These are phyloP conservation scores for Leptobrachium ailaonicum DNA, from an alignment of 2,113 vertebrate genomes.

Conservation along the genomic window DNA sequence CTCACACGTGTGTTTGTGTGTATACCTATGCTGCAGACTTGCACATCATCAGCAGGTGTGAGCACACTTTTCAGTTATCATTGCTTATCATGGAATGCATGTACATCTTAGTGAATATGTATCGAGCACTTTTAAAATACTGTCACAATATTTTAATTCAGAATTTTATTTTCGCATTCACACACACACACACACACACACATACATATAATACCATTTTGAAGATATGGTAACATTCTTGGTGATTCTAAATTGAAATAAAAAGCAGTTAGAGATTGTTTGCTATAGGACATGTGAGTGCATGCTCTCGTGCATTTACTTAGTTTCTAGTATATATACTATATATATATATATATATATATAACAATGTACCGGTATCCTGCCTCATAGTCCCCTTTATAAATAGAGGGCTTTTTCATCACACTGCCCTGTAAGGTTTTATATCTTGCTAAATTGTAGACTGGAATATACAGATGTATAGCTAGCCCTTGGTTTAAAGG, in stretches of 20 bases:
- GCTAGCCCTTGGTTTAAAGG: background rate
- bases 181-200: too few species aligned
- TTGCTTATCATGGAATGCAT: background rate
- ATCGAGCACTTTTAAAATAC: too few species aligned
- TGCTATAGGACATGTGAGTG: too few species aligned
- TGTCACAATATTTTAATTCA: too few species aligned
- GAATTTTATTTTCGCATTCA: too few species aligned
- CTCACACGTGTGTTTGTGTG: background rate
- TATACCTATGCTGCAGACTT: background rate
- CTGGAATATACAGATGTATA: constrained; percentile 6
- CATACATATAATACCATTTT: too few species aligned
- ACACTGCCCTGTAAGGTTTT: constrained; percentile 10
- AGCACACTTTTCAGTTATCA: background rate
- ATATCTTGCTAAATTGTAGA: background rate
- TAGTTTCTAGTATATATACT: background rate
- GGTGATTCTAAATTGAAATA: too few species aligned
- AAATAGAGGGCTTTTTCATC: background rate
- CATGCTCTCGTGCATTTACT: too few species aligned
- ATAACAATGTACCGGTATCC: background rate
- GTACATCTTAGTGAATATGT: background rate
- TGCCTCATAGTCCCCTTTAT: background rate
- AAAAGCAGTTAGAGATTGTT: too few species aligned
- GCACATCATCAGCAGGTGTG: background rate
- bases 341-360: background rate
- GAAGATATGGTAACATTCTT: too few species aligned